A percentile compares a stretch with the other conserved stretches of the same genome.
These are phyloP conservation scores for Pyrocephalus nanus DNA, from an alignment of 2,797 vertebrate genomes.

Conservation along the genomic window DNA sequence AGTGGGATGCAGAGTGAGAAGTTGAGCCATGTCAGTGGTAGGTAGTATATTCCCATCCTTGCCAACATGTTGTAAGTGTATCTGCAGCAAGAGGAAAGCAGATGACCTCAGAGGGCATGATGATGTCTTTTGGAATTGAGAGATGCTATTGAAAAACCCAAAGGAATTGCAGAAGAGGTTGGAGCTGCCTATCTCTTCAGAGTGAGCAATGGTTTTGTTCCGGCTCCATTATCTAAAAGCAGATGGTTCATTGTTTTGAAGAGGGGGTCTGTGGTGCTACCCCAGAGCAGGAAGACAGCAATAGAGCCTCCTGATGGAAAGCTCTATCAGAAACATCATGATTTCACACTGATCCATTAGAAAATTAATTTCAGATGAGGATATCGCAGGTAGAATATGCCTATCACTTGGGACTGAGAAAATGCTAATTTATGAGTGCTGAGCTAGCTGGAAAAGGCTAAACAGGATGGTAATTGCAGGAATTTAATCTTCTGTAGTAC, in stretches of 20 bases:
- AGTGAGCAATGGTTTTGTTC: neutral
- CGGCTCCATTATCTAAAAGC: neutral
- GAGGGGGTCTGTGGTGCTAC: neutral
- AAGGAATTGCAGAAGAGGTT: neutral
- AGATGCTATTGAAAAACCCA: neutral
- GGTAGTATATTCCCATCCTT: slow-evolving; percentile 77
- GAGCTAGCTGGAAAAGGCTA: neutral
- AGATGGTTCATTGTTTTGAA: neutral
- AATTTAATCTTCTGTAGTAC: neutral
- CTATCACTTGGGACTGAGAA: neutral
- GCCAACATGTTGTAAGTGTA: slow-evolving; percentile 88
- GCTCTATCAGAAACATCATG: neutral
- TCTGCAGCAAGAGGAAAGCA: slow-evolving; percentile 70
- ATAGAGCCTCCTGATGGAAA: neutral
- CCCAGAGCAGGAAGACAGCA: neutral
- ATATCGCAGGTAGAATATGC: neutral
- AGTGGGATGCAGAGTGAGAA: slow-evolving; percentile 86
- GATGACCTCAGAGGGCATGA: neutral
- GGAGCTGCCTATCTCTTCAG: neutral
- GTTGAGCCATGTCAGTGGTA: slow-evolving; percentile 82
- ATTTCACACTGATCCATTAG: neutral
- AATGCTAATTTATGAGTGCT: neutral
- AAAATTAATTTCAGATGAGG: neutral
- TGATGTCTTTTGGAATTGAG: neutral
- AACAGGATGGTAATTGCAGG: neutral